Conservation (phyloP, 2,797 vertebrate species). For the Malurus leucopterus region DNA sequence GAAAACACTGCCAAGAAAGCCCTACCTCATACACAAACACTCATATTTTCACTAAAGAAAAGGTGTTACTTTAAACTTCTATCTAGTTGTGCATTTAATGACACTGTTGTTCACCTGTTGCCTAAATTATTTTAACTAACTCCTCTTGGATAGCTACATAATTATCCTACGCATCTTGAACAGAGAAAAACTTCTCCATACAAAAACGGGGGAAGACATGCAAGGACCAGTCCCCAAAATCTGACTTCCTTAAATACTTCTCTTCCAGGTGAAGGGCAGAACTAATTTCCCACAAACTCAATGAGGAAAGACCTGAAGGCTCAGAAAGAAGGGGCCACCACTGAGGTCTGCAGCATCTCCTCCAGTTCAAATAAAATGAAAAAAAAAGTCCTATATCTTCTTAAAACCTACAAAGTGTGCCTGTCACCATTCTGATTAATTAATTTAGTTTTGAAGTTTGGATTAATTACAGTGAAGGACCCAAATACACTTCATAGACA, state of each 20-base stretch:
- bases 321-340: neutral
- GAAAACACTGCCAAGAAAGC: neutral
- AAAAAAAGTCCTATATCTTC: fast-evolving
- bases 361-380: neutral
- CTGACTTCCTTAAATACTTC: neutral
- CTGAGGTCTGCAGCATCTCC: neutral
- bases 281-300: neutral
- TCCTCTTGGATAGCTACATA: neutral
- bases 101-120: neutral
- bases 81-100: neutral
- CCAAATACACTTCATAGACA: neutral
- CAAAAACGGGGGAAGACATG: neutral
- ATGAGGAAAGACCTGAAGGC: neutral
- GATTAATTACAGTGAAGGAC: neutral
- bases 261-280: neutral
- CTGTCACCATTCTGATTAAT: neutral
- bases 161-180: neutral
- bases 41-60: neutral
- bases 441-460: neutral
- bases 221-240: neutral
- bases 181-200: neutral
- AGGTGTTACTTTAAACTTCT: neutral
- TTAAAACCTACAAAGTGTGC: neutral
- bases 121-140: neutral
- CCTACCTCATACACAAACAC: neutral